A percentile compares a stretch with the other conserved stretches of the same genome.
phyloP scores from a whole-genome alignment of 2,113 vertebrate species.

The Paramormyrops kingsleyae region DNA sequence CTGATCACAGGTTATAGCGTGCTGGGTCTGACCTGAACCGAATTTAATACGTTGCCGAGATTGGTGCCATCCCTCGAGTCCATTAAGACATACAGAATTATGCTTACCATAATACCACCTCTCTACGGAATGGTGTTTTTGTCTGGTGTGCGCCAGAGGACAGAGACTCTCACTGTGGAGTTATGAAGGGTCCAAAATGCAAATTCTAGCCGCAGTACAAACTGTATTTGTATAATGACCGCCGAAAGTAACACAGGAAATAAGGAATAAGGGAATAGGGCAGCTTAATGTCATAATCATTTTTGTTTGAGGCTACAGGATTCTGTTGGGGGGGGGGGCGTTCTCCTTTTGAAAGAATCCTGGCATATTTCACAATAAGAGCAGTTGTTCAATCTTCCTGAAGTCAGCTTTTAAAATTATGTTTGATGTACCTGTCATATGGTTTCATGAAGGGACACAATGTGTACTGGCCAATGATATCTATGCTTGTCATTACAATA shows the following conservation, averaged over 20 bases:
- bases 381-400: not conserved
- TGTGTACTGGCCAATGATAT: not conserved
- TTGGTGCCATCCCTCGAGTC: not conserved
- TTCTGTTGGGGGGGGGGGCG: not conserved
- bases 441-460: not conserved
- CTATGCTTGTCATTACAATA: not conserved
- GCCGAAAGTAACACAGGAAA: not conserved
- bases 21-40: not conserved
- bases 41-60: not conserved
- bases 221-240: not conserved
- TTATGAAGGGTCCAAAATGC: not conserved
- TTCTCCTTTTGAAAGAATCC: not conserved
- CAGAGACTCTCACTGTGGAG: not conserved
- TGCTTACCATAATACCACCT: not conserved
- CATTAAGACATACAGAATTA: not conserved
- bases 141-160: not conserved
- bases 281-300: not conserved
- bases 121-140: not conserved
- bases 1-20: not conserved
- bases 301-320: not conserved
- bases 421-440: not conserved
- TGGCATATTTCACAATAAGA: not conserved
- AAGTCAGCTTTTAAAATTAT: not conserved
- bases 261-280: not conserved
- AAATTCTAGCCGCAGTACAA: not conserved